Evolutionary conservation across 2,113 vertebrate genomes (phyloP).

Genomic region (Prunella fulvescens): DNA sequence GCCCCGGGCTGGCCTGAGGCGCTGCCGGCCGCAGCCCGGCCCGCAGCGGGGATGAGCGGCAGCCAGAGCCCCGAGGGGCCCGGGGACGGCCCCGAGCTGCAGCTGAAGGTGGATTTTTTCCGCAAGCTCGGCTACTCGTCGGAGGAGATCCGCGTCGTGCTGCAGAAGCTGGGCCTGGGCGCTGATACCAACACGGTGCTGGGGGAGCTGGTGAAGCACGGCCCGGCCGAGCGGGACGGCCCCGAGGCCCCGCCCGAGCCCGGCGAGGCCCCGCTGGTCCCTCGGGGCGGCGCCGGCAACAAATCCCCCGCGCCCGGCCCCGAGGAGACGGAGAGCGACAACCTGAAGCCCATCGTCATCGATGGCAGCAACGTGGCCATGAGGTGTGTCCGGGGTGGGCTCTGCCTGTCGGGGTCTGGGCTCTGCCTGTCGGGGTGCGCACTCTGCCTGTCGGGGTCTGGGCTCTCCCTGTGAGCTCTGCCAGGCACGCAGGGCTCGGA

Average conservation of each 20-base stretch:
- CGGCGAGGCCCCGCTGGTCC: conserved; percentile 42
- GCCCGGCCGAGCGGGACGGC: conserved; percentile 65
- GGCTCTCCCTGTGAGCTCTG: accelerated
- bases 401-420: accelerated
- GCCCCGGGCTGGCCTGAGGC: conserved; percentile 41
- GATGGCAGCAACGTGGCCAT: conserved; percentile 98
- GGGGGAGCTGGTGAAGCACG: conserved; percentile 85
- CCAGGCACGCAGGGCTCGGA: accelerated
- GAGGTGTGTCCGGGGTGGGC: conserved; percentile 75
- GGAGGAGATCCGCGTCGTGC: conserved; percentile 76
- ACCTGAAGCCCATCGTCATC: conserved; percentile 88
- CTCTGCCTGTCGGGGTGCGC: too few relatives aligned
- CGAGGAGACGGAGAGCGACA: conserved; percentile 61
- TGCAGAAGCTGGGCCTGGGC: conserved; percentile 82
- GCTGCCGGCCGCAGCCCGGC: neutral
- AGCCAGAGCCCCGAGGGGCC: neutral
- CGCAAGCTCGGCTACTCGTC: conserved; percentile 90
- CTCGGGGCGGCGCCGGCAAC: conserved; percentile 63
- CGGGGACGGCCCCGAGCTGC: conserved; percentile 66
- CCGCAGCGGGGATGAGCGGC: neutral
- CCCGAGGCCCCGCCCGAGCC: neutral
- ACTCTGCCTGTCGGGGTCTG: accelerated
- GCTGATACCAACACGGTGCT: conserved; percentile 90
- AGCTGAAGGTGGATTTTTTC: conserved; percentile 88
- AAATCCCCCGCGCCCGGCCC: conserved; percentile 32